Conservation (phyloP, 23 tunicate genomes). For the Ascidia mentula region DNA sequence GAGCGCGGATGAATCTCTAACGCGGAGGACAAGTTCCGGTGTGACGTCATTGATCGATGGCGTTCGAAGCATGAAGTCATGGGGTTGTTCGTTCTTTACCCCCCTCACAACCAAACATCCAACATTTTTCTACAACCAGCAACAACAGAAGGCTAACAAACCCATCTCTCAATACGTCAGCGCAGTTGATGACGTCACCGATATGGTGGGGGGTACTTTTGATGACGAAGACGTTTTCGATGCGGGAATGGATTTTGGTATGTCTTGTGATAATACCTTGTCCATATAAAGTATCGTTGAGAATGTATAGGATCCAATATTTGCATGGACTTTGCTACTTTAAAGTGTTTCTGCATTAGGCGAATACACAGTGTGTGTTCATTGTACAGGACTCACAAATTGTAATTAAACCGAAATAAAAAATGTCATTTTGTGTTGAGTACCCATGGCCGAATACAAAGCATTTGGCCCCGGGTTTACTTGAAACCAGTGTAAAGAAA, state of each 20-base stretch:
- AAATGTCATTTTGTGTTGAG: no score
- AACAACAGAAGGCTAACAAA: slow-evolving; percentile 3
- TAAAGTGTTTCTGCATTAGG: no score
- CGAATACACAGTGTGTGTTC: no score
- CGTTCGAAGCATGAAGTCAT: slow-evolving; percentile 64
- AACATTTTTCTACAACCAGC: slow-evolving; percentile 41
- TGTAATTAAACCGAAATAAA: no score
- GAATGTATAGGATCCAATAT: no score
- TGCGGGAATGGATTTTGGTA: slow-evolving; percentile 68
- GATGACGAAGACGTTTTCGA: slow-evolving; percentile 75
- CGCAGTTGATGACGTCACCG: slow-evolving; percentile 11
- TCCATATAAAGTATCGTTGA: no score
- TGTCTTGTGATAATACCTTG: no score
- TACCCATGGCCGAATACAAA: no score
- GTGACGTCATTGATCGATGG: slow-evolving; percentile 26
- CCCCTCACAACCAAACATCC: slow-evolving; percentile 53
- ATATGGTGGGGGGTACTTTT: not conserved
- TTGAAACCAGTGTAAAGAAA: no score
- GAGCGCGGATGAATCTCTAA: not conserved
- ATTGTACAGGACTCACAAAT: no score
- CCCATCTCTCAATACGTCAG: not conserved
- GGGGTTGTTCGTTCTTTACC: slow-evolving; percentile 88
- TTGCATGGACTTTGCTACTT: no score
- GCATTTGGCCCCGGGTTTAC: no score
- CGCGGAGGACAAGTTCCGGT: not conserved